Evolutionary conservation across 1,140 invertebrate species (phyloP).

Genomic region (Plutomurus gul): DNA sequence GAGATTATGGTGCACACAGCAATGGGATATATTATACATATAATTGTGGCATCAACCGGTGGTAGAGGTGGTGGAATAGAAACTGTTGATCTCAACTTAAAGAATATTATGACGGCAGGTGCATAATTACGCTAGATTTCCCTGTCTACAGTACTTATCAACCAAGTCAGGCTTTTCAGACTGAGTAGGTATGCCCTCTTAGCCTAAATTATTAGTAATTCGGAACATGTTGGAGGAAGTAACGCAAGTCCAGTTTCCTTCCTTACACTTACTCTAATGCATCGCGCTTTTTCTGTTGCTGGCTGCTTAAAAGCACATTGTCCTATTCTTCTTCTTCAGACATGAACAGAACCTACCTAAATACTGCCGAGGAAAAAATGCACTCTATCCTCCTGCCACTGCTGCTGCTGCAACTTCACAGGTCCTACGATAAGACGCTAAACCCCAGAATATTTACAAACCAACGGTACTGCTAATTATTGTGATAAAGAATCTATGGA

Average conservation of each 20-base stretch:
- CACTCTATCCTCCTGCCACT: too few relatives aligned
- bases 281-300: background rate
- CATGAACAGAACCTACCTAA: too few relatives aligned
- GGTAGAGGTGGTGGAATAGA: slow-evolving; percentile 7
- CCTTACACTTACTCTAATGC: background rate
- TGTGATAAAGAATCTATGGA: too few relatives aligned
- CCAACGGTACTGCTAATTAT: too few relatives aligned
- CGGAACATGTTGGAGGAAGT: slow-evolving; percentile 33
- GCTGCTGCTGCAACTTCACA: too few relatives aligned
- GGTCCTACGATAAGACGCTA: too few relatives aligned
- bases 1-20: background rate
- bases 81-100: background rate
- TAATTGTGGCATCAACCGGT: background rate
- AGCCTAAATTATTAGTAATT: slow-evolving; percentile 46
- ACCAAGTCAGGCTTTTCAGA: background rate
- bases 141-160: slow-evolving; percentile 17
- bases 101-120: slow-evolving; percentile 6
- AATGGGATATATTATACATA: background rate
- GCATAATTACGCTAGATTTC: slow-evolving; percentile 25
- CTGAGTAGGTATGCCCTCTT: slow-evolving; percentile 27
- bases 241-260: slow-evolving; percentile 21
- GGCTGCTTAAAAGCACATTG: too few relatives aligned
- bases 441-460: too few relatives aligned
- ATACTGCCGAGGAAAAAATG: too few relatives aligned
- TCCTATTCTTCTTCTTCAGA: too few relatives aligned